Base-by-base conservation (phyloP, 2,888 invertebrate genomes). In the Trissonchulus sp. region DNA sequence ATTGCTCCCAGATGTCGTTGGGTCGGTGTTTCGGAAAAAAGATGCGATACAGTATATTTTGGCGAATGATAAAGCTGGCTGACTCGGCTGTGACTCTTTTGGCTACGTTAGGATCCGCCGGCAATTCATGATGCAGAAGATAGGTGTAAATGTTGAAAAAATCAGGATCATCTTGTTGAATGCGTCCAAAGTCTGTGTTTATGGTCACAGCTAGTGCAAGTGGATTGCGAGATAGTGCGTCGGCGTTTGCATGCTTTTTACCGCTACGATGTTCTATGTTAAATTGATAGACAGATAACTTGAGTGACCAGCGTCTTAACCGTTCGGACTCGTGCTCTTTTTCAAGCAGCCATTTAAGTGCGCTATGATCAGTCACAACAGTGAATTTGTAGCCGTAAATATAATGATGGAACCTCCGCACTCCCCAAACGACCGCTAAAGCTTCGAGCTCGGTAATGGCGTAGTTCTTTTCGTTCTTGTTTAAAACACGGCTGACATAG, bases 181-280 rank as follows among this genome's bases (percentile, higher is more conserved):
- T 8, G 23, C 8, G 8, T 15, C 8, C 48, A 15, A 48, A 48
- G 23, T 48, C 23, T 48, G 8, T 48, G 23, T 48, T 48, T 48
- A 8, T 48, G 48, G 8, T 23, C 8, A 48, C 48, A 8, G 48
- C 48, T 15, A 48, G 48, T 8, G 48, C 48, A 48, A 48, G 8
- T 65, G 65, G 65, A 65, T 65, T 34, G 65, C 65, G 65, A 31
- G 65, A 65, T 28, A 28, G 30, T 8, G 65, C 65, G n/a, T 65
- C 65, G 3, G 65, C 65, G 30, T 65, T 65, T 15, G 3, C 15
- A 34, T 65, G 30, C 65, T 28, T 34, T 34, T 28, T 65, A 18
- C 65, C 65, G 15, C 31, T 28, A 8, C 65, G 8, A 28, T 65
- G 34, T 18, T 15, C 65, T 8, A 65, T 65, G 3, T 65, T 28